Evolutionary conservation across 2,797 vertebrate genomes (phyloP).

Genomic region (Myoxocephalus aenaeus): DNA sequence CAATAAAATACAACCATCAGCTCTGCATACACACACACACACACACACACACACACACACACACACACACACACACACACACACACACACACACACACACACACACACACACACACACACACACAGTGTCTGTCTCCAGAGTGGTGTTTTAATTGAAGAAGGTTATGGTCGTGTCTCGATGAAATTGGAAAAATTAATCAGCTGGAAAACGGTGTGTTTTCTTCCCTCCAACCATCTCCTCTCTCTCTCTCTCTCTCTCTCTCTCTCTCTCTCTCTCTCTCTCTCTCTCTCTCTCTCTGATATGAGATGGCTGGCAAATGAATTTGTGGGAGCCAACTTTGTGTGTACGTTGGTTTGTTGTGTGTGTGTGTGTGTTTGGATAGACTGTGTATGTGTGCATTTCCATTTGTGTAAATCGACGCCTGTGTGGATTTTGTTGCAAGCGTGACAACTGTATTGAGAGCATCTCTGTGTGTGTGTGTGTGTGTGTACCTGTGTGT

Average conservation of each 20-base stretch:
- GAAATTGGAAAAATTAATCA: conserved; percentile 99
- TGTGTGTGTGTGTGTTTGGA: not conserved
- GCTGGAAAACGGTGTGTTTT: conserved; percentile 96
- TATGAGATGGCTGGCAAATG: conserved; percentile 65
- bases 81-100: conserved; percentile 40
- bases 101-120: conserved; percentile 44
- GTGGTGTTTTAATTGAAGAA: conserved; percentile 93
- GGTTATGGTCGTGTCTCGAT: conserved; percentile 93
- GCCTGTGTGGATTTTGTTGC: not conserved
- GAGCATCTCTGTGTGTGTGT: not conserved
- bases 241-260: conserved; percentile 29
- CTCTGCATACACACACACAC: conserved; percentile 59
- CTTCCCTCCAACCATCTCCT: conserved; percentile 71
- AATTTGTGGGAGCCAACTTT: conserved; percentile 55
- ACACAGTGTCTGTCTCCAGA: conserved; percentile 74
- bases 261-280: conserved; percentile 24
- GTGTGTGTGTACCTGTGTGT: not conserved
- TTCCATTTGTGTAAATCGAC: conserved; percentile 8
- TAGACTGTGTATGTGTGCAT: conserved; percentile 15
- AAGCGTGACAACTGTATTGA: not conserved
- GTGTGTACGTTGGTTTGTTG: conserved; percentile 34
- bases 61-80: conserved; percentile 29
- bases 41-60: conserved; percentile 40
- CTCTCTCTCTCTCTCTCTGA: conserved; percentile 39
- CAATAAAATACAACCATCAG: conserved; percentile 98